Evolutionary conservation across 2,888 invertebrate species (phyloP).

Genomic region (Thecophora atra): DNA sequence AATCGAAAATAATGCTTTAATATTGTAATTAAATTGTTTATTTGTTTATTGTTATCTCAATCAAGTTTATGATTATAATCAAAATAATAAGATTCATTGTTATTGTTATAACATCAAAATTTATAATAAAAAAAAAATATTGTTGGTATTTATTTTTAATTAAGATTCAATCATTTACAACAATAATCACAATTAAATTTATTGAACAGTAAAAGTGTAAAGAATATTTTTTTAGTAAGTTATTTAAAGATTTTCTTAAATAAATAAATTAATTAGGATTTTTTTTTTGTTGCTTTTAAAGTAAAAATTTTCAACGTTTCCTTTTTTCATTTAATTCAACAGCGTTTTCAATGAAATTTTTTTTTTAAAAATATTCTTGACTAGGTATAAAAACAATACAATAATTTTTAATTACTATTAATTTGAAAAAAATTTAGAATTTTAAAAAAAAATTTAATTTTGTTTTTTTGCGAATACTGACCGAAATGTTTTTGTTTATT

Average conservation of each 20-base stretch:
- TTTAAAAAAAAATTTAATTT: conserved; percentile 36
- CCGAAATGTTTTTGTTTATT: conserved; percentile 43
- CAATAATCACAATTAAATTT: no score
- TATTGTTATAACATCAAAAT: no score
- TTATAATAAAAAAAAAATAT: conserved; percentile 1
- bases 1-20: neutral
- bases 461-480: conserved; percentile 48
- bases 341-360: neutral
- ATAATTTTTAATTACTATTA: conserved; percentile 8
- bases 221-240: conserved; percentile 13
- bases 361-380: conserved; percentile 28
- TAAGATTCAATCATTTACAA: neutral
- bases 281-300: neutral
- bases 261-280: neutral
- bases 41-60: no score
- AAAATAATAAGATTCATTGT: neutral
- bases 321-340: neutral
- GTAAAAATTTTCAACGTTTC: neutral
- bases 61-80: neutral
- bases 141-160: neutral
- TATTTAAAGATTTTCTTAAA: neutral
- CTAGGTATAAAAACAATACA: conserved; percentile 34
- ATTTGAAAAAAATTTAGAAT: conserved; percentile 38
- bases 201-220: no score
- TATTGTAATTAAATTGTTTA: no score